Percentiles rank a stretch among this genome's conserved stretches.
Evolutionary conservation across 2,888 invertebrate species (phyloP).

Genomic region (Dicranocentrus wangi): DNA sequence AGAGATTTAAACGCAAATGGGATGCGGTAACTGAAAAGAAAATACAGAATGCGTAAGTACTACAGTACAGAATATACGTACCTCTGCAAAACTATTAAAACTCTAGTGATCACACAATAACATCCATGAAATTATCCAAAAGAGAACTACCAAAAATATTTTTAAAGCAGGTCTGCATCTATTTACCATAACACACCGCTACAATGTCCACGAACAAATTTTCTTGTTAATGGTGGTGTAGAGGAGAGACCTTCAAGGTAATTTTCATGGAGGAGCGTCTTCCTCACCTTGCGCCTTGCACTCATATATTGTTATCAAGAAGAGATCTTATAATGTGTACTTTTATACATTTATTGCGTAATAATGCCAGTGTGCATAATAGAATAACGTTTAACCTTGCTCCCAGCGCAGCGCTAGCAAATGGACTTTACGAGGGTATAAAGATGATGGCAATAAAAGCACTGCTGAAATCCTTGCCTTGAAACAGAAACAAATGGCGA

Average conservation of each 20-base stretch:
- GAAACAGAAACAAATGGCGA: constrained; percentile 36
- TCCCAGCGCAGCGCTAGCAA: constrained; percentile 17
- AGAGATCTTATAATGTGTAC: neutral
- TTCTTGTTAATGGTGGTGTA: neutral
- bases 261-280: constrained; percentile 47
- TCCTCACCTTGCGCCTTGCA: constrained; percentile 29
- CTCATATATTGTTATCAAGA: constrained; percentile 17
- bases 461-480: constrained; percentile 43
- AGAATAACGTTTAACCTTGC: constrained; percentile 27
- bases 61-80: too few species aligned
- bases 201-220: too few species aligned
- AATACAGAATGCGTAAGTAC: too few species aligned
- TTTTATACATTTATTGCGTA: neutral
- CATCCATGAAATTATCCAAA: neutral
- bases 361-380: constrained; percentile 13
- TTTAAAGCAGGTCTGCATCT: neutral
- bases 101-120: neutral
- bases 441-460: constrained; percentile 36
- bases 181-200: too few species aligned
- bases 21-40: too few species aligned
- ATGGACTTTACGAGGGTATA: constrained; percentile 35
- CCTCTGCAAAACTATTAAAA: too few species aligned
- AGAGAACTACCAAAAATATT: neutral
- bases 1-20: too few species aligned
- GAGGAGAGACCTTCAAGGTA: constrained; percentile 45